These are phyloP conservation scores for Ostrea edulis DNA, from an alignment of 1,140 invertebrate genomes.

Conservation along the genomic window DNA sequence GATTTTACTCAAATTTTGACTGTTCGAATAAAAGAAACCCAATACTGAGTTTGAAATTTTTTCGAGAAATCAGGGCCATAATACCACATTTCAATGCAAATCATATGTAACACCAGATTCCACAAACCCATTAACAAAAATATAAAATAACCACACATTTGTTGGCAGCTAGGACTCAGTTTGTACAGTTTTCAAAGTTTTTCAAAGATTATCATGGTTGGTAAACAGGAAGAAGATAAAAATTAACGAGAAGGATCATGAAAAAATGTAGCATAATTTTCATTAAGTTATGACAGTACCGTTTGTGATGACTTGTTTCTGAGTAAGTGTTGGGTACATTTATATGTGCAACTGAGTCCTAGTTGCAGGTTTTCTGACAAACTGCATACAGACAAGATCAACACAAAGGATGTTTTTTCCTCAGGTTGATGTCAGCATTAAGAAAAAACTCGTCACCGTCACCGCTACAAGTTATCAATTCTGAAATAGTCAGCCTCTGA, in stretches of 20 bases:
- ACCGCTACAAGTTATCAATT: background rate
- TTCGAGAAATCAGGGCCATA: no score
- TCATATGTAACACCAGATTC: no score
- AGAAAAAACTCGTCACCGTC: background rate
- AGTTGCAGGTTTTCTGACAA: background rate
- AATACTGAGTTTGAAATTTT: no score
- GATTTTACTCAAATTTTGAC: no score
- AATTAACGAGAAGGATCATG: background rate
- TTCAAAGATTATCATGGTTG: background rate
- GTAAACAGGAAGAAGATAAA: background rate
- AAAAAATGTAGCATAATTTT: background rate
- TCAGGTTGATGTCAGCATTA: background rate
- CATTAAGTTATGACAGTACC: background rate
- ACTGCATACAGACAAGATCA: background rate
- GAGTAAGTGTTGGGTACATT: background rate
- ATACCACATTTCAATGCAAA: no score
- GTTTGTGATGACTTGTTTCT: background rate
- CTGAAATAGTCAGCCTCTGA: conserved; percentile 4
- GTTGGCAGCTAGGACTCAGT: no score
- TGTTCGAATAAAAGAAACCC: no score
- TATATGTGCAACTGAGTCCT: background rate
- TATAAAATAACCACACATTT: no score
- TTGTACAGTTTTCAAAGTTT: no score
- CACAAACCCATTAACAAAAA: no score
- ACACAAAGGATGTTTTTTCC: background rate